Base-by-base conservation (phyloP, 2,113 vertebrate species). In the Catagonus wagneri region DNA sequence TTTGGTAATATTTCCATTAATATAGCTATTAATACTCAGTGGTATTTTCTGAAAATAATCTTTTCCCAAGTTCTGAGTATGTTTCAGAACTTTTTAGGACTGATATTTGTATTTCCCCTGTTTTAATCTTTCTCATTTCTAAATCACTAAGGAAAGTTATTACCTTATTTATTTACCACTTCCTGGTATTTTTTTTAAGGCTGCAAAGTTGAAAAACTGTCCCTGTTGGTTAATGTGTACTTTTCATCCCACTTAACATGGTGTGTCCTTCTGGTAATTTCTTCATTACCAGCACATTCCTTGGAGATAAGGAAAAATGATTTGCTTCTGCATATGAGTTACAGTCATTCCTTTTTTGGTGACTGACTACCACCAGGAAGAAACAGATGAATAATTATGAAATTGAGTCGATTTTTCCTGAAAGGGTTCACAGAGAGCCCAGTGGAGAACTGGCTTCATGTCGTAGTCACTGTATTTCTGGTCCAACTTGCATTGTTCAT, bases 101-200 rank as follows among this genome's bases (percentile, higher is more conserved):
- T 61, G 50, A 50, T 39, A 8, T 36, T 93, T 94, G 22, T 27
- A 39, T 78, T 95, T 87, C 5, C 36, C 16, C 36, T 52, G 25
- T 61, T 84, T 84, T 39, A 88, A 89, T 36, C 58, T 34, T 72
- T 79, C 39, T 79, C 17, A 68, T 32, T 93, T 92, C 63, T n/a
- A 83, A 75, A 54, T 71, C 63, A 87, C 15, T 5, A 39, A 87
- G 34, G 34, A 69, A 89, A 69, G 23, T 89, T n/a, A 66, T 32
- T 76, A 29, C 1, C 2, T 72, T 56, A 44, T 87, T 87, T 68
- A 27, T 25, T 36, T 93, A 50, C 6, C 14, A 6, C 54, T 71
- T 60, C 76, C 39, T 81, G 44, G 44, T 44, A 1, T 72, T 34
- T 92, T 44, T 72, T 86, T 52, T 85, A 94, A 65, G 32, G 27